Base-by-base conservation (phyloP, 2,888 invertebrate species). In the Ptychoptera contaminata region DNA sequence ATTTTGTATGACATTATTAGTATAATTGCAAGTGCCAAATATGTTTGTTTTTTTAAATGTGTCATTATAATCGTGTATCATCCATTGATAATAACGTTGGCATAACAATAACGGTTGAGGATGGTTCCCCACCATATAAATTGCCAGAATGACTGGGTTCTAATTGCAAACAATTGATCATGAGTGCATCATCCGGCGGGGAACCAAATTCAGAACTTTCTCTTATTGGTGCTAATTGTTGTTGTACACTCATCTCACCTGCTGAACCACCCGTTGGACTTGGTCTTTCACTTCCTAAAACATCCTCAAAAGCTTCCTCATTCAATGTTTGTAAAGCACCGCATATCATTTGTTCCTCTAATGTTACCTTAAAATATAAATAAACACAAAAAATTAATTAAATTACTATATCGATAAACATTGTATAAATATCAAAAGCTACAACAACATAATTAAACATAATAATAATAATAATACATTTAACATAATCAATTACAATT, bases 261-360 rank as follows among this genome's bases (percentile, higher is more conserved):
- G 65, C 60, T 48, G 62, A 58, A 70, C 73, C 67, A 67, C 73
- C 73, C 63, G 72, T 67, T 53, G 69, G 69, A 56, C 70, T 67
- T 45, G 71, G 64, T 49, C 73, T 67, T 60, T 76, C 76, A 56
- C 73, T 84, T 59, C 85, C 84, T 53, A 85, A 67, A 37, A 90
- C 87, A 67, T 92, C 91, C 68, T 92, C 91, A 62, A 84, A 78
- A 8, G 91, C 91, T 67, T 91, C 91, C 69, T 92, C 91, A 67
- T 88, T 92, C 31, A 92, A 70, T 0, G 90, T 88, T 67, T 91
- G 90, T 47, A 92, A 69, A 2, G 91, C 90, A 49, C 91, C 91
- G 65, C 88, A 88, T 53, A 92, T 91, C 87, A 90, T 88, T 67
- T 91, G 90, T 61, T 92, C 91, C 66, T 92, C 92, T 53, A 92